Base-by-base conservation (phyloP, 2,113 vertebrate species). In the Neolamprologus falcicula region DNA sequence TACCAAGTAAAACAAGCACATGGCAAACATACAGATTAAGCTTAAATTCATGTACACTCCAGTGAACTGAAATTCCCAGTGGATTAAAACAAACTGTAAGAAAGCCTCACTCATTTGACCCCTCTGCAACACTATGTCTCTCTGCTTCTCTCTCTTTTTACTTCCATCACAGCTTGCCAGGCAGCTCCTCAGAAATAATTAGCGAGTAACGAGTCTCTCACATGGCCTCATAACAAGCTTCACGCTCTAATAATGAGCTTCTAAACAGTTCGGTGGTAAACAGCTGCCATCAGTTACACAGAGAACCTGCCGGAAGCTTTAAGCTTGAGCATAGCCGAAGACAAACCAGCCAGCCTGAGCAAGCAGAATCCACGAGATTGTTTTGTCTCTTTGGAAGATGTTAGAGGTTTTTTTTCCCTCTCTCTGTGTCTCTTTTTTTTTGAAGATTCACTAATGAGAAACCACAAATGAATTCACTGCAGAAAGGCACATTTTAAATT, bases 141-240 rank as follows among this genome's bases (percentile, higher is more conserved):
- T 80, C 54, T 57, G 53, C 40, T 21, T 35, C 61, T 82, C 84
- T 45, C 85, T 45, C 47, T 42, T 35, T 82, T 89, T 50, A 76
- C 84, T 90, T 84, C 83, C 86, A 86, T 90, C 82, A 85, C 83
- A 31, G 84, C 88, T 89, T 78, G 33, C 45, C 87, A 90, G 89
- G 89, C 90, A 89, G 90, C 93, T 90, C 84, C 86, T 91, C 92
- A 88, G 85, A 92, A 94, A 93, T 93, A 94, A 95, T 94, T 92
- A 95, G 92, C 37, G 4, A 45, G 91, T 94, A 94, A 95, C 83
- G 83, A 94, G 93, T 93, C 90, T 92, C 93, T 91, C 88, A 84
- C 89, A 89, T 45, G 57, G 93, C 90, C 90, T 93, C 86, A 91
- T 93, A 93, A 95, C 92, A 95, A 91, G 93, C 93, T 90, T 92